A percentile compares a stretch with the other conserved stretches of the same genome.
phyloP scores from a whole-genome alignment of 2,797 vertebrate species.

The Acridotheres tristis region DNA sequence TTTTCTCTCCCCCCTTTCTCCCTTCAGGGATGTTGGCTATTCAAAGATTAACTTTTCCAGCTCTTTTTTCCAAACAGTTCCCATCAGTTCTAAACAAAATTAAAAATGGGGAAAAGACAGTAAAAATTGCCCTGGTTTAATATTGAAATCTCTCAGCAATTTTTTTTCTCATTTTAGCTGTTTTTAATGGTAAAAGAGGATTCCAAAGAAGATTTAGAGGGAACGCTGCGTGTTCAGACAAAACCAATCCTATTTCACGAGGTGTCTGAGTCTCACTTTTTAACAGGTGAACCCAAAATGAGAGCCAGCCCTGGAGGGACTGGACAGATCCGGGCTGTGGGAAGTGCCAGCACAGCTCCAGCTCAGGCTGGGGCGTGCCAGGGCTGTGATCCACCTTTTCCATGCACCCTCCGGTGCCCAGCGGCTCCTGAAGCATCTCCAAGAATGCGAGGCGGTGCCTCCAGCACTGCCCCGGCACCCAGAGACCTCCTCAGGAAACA shows the following conservation, averaged over 20 bases:
- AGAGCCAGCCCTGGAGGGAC: neutral
- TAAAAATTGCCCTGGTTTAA: neutral
- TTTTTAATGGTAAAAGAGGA: neutral
- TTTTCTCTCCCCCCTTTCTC: neutral
- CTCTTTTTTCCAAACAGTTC: neutral
- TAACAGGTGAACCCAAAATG: neutral
- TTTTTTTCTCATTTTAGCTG: neutral
- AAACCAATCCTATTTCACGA: neutral
- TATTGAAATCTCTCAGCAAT: neutral
- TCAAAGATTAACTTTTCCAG: slow-evolving; percentile 53
- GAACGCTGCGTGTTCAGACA: neutral
- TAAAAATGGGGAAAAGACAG: neutral
- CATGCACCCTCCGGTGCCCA: neutral
- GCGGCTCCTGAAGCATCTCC: neutral
- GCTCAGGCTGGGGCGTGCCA: neutral
- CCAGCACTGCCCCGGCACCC: neutral
- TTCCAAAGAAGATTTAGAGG: neutral
- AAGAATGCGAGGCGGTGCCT: neutral
- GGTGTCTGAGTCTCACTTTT: neutral
- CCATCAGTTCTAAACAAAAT: neutral
- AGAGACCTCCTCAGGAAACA: neutral
- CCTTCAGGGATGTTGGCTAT: neutral
- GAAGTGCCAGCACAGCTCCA: neutral
- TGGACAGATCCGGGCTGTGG: neutral
- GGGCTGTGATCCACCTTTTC: neutral